Percentiles rank a stretch among this genome's conserved stretches.
Evolutionary conservation across 2,797 vertebrate genomes (phyloP).

Genomic region (Morus bassanus): DNA sequence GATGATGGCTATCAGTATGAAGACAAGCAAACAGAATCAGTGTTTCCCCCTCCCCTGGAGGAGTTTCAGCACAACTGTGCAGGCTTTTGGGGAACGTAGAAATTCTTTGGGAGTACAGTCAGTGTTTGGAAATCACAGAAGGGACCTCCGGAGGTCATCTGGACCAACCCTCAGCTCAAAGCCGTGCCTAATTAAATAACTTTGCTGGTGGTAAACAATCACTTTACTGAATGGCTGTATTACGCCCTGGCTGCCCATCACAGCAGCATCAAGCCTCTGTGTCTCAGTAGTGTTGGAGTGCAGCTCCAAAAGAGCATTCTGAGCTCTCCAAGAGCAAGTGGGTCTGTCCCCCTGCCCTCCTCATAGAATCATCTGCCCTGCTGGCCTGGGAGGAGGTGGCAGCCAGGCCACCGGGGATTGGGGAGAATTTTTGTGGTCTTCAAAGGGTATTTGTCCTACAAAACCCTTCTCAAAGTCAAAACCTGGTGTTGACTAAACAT

Average conservation of each 20-base stretch:
- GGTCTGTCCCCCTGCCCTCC: neutral
- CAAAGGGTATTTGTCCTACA: neutral
- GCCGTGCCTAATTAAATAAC: neutral
- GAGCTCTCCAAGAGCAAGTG: neutral
- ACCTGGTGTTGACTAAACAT: neutral
- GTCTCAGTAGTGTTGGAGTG: neutral
- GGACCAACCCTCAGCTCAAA: neutral
- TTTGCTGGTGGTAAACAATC: neutral
- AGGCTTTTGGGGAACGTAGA: neutral
- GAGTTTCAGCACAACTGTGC: neutral
- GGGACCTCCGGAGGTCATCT: neutral
- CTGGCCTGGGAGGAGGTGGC: neutral
- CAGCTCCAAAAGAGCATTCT: neutral
- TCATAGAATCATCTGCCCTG: neutral
- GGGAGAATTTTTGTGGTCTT: neutral
- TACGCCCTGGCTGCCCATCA: neutral
- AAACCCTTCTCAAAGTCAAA: neutral
- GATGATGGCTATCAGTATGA: neutral
- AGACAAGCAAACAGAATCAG: neutral
- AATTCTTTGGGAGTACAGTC: neutral
- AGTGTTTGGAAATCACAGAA: neutral
- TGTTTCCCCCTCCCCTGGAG: neutral
- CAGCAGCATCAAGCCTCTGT: neutral
- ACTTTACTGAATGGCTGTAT: neutral
- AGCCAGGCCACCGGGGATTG: neutral